Conservation (phyloP, 2,888 invertebrate species). For the Choreutis nemorana region DNA sequence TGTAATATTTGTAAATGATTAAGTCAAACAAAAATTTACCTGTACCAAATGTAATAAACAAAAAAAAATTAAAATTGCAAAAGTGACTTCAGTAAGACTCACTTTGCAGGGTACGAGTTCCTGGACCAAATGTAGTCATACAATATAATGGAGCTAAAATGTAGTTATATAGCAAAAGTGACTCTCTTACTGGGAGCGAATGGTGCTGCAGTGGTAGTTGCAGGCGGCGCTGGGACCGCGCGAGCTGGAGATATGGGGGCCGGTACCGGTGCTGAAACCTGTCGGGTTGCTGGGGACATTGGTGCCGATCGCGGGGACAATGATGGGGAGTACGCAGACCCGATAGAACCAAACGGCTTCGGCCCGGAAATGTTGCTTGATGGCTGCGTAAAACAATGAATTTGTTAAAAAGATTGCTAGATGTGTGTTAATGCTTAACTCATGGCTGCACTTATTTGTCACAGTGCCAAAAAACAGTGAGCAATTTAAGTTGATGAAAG, state of each 20-base stretch:
- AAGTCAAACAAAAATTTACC: too few relatives aligned
- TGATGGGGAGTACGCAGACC: slow-evolving; percentile 60
- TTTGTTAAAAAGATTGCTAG: not conserved
- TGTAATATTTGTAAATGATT: too few relatives aligned
- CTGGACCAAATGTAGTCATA: too few relatives aligned
- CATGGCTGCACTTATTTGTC: too few relatives aligned
- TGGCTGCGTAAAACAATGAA: slow-evolving; percentile 40
- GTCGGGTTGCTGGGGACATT: slow-evolving; percentile 54
- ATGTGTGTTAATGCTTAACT: too few relatives aligned
- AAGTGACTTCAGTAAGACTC: too few relatives aligned
- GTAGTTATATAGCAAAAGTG: slow-evolving; percentile 58
- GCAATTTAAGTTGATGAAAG: too few relatives aligned
- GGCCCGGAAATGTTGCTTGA: slow-evolving; percentile 65
- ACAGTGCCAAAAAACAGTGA: too few relatives aligned
- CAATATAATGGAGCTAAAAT: too few relatives aligned
- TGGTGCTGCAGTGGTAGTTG: slow-evolving; percentile 20
- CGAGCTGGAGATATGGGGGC: slow-evolving; percentile 14
- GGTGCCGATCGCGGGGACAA: slow-evolving; percentile 60
- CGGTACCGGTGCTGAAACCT: slow-evolving; percentile 21
- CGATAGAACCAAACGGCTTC: slow-evolving; percentile 68
- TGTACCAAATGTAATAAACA: too few relatives aligned
- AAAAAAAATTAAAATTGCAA: too few relatives aligned
- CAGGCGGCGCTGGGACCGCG: slow-evolving; percentile 12
- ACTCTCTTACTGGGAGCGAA: slow-evolving; percentile 62
- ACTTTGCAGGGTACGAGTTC: too few relatives aligned